phyloP scores from a whole-genome alignment of 2,113 vertebrate genomes.

The Hydropotes inermis region DNA sequence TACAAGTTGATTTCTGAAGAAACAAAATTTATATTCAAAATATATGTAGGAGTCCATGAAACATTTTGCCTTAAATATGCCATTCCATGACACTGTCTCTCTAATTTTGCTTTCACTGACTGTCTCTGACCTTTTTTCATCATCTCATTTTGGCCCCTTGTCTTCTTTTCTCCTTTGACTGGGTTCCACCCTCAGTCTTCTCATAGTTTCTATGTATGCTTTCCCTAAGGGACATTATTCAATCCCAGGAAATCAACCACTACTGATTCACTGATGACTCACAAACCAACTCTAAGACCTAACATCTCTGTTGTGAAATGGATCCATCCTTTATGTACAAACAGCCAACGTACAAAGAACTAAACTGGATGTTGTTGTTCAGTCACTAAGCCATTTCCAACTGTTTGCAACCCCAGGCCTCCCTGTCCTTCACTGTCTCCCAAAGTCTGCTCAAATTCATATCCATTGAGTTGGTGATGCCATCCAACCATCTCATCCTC shows the following conservation, averaged over 20 bases:
- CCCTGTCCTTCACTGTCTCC: neutral
- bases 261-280: neutral
- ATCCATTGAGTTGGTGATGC: neutral
- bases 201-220: neutral
- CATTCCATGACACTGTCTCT: neutral
- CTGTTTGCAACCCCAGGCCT: neutral
- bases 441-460: neutral
- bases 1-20: neutral
- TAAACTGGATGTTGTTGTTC: neutral
- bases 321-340: neutral
- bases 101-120: neutral
- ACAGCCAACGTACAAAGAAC: neutral
- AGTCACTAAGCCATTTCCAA: neutral
- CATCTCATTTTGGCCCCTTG: neutral
- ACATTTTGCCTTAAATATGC: neutral
- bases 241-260: neutral
- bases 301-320: neutral
- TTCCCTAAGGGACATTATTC: neutral
- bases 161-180: neutral
- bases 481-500: neutral
- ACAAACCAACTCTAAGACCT: neutral
- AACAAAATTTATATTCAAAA: slow-evolving; percentile 29
- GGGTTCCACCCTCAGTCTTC: neutral
- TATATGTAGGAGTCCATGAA: neutral
- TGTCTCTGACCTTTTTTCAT: neutral